Percentiles rank a stretch among this genome's conserved stretches.
Conservation (phyloP, 2,113 vertebrate species). For the Amia ocellicauda region DNA sequence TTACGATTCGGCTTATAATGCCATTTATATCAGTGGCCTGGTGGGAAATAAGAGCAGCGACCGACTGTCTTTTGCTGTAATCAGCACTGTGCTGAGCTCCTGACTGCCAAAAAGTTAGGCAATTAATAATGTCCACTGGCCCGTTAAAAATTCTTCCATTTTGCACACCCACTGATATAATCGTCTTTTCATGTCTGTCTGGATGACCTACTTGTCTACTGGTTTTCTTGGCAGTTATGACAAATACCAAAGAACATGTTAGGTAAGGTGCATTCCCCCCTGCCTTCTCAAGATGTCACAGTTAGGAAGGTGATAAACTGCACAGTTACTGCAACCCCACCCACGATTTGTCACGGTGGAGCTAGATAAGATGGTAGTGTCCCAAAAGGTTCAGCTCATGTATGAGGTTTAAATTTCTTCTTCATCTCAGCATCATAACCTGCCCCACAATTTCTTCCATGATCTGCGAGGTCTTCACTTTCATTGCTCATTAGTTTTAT, state of each 20-base stretch:
- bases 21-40: not conserved
- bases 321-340: too few species aligned
- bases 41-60: not conserved
- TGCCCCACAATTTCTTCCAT: too few species aligned
- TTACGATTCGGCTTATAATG: too few species aligned
- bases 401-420: too few species aligned
- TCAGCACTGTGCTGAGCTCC: not conserved
- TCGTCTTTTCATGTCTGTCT: slow-evolving; percentile 22
- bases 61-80: not conserved
- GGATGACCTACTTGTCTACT: slow-evolving; percentile 34
- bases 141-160: slow-evolving; percentile 22
- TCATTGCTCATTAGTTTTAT: too few species aligned
- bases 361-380: too few species aligned
- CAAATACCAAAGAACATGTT: not conserved
- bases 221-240: slow-evolving; percentile 8
- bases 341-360: too few species aligned
- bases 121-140: slow-evolving; percentile 31
- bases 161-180: slow-evolving; percentile 22
- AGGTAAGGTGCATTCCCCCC: not conserved
- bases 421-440: too few species aligned
- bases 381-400: too few species aligned
- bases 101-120: not conserved
- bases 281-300: slow-evolving; percentile 2
- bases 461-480: too few species aligned
- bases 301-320: too few species aligned